phyloP scores from a whole-genome alignment of 2,113 vertebrate genomes.

The Oryzias javanicus region DNA sequence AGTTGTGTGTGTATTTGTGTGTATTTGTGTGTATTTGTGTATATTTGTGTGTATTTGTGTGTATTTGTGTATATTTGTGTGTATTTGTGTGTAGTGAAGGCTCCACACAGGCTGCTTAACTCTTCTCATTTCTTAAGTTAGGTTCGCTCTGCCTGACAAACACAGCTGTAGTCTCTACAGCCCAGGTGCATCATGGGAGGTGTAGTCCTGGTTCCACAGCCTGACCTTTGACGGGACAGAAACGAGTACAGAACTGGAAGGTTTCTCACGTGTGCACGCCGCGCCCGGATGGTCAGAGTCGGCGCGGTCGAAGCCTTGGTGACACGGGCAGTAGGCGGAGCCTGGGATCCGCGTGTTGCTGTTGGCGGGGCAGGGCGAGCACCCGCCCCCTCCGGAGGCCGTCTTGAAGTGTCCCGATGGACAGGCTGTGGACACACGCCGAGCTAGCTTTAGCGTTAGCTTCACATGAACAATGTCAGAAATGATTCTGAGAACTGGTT shows the following conservation, averaged over 20 bases:
- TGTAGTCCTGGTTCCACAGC: background rate
- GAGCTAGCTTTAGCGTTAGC: background rate
- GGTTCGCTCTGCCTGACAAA: no score
- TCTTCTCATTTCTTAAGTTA: no score
- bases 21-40: no score
- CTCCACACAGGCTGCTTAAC: no score
- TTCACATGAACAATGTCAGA: background rate
- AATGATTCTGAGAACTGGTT: no score
- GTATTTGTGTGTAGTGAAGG: no score
- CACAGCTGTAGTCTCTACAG: no score
- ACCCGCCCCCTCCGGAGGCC: constrained; percentile 67
- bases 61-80: no score
- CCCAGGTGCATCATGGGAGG: constrained; percentile 21
- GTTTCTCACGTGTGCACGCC: constrained; percentile 78
- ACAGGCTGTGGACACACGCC: constrained; percentile 67
- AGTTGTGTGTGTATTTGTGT: no score
- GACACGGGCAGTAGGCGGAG: constrained; percentile 74
- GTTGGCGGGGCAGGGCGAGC: constrained; percentile 71
- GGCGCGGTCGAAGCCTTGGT: constrained; percentile 71
- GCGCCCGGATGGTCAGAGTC: constrained; percentile 58
- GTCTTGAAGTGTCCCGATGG: constrained; percentile 74
- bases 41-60: no score
- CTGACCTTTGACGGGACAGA: background rate
- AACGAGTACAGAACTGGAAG: background rate
- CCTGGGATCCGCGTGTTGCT: constrained; percentile 70